Evolutionary conservation across 2,888 invertebrate species (phyloP).

Genomic region (Taphrorychus bicolor): DNA sequence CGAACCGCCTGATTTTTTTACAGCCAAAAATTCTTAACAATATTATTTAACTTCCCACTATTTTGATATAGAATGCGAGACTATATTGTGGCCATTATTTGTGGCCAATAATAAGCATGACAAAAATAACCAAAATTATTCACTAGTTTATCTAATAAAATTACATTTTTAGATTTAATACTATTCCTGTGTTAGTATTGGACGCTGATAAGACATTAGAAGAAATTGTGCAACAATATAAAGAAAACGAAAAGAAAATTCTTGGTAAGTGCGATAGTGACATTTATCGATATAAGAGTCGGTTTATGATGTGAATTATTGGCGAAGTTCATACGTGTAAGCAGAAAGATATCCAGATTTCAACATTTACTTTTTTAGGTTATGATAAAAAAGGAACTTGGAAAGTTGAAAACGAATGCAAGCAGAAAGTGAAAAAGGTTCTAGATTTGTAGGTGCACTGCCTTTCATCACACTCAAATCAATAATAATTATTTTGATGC

Average conservation of each 20-base stretch:
- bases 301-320: no score
- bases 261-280: constrained; percentile 54
- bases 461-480: neutral
- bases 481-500: neutral
- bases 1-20: no score
- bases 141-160: no score
- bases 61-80: no score
- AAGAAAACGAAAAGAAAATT: constrained; percentile 66
- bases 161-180: constrained; percentile 54
- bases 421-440: constrained; percentile 48
- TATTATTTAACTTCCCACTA: no score
- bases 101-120: no score
- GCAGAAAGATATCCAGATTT: no score
- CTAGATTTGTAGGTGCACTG: constrained; percentile 23
- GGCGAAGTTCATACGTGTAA: no score
- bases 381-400: constrained; percentile 45
- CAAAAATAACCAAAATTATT: no score
- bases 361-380: constrained; percentile 42
- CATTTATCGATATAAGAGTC: no score
- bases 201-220: constrained; percentile 72
- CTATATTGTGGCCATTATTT: no score
- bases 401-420: constrained; percentile 44
- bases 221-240: constrained; percentile 70
- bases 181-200: constrained; percentile 66
- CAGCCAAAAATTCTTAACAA: no score